Percentiles rank a stretch among this genome's conserved stretches.
Evolutionary conservation across 2,113 vertebrate genomes (phyloP).

Genomic region (Regulus satrapa): DNA sequence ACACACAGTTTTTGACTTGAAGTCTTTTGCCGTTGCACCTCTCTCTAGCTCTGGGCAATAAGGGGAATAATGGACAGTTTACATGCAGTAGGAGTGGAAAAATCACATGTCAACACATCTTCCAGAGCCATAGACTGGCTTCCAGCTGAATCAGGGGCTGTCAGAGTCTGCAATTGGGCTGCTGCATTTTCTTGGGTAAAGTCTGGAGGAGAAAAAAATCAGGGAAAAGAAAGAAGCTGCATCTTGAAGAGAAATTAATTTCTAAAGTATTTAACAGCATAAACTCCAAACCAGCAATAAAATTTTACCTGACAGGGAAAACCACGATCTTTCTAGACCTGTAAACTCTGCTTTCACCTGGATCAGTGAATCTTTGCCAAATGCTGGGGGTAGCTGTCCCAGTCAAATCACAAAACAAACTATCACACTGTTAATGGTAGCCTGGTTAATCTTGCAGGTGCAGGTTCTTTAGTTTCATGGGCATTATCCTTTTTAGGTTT

Average conservation of each 20-base stretch:
- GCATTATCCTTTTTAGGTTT: not conserved
- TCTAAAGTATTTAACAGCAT: not conserved
- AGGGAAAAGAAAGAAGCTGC: not conserved
- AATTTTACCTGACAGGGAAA: not conserved
- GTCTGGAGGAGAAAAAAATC: not conserved
- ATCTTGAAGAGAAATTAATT: not conserved
- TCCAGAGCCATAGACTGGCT: not conserved
- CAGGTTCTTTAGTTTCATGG: not conserved
- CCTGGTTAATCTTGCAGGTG: not conserved
- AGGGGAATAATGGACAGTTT: not conserved
- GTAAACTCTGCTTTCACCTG: not conserved
- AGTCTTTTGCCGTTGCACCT: not conserved
- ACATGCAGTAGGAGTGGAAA: not conserved
- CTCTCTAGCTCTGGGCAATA: not conserved
- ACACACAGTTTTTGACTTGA: not conserved
- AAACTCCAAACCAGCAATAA: not conserved
- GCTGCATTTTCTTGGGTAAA: not conserved
- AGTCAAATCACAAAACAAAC: not conserved
- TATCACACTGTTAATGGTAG: not conserved
- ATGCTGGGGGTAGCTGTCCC: not conserved
- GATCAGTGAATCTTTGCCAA: not conserved
- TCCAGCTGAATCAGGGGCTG: not conserved
- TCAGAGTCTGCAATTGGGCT: not conserved
- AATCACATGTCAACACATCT: not conserved
- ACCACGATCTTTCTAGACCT: not conserved